Conservation (phyloP, 2,888 invertebrate genomes). For the Steinernema scapterisci region DNA sequence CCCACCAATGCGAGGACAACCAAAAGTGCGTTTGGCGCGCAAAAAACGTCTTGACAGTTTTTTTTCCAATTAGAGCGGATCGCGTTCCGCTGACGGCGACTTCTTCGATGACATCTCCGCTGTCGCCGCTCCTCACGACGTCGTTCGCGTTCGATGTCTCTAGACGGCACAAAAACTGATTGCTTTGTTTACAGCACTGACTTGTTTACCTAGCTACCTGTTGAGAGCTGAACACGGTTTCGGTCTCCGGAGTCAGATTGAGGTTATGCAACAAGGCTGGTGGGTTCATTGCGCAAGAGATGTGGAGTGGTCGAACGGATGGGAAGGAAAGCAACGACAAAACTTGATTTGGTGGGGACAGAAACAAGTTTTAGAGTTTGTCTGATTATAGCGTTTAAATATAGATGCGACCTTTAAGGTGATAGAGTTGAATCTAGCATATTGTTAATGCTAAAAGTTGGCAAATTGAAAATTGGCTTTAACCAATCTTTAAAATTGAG, state of each 20-base stretch:
- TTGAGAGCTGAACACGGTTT: slow-evolving; percentile 17
- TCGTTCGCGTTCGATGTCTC: slow-evolving; percentile 19
- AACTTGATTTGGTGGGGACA: too few relatives aligned
- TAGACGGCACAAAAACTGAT: not conserved
- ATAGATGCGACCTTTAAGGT: too few relatives aligned
- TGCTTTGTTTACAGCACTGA: not conserved
- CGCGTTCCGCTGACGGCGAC: not conserved
- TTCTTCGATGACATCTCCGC: not conserved
- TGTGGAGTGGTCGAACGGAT: too few relatives aligned
- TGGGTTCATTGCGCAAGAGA: not conserved
- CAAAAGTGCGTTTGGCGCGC: slow-evolving; percentile 3
- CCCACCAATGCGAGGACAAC: not conserved
- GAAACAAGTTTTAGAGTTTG: too few relatives aligned
- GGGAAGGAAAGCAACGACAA: too few relatives aligned
- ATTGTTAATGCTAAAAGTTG: too few relatives aligned
- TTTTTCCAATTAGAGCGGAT: slow-evolving; percentile 11
- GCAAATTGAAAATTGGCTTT: too few relatives aligned
- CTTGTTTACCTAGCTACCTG: slow-evolving; percentile 15
- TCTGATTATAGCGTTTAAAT: too few relatives aligned
- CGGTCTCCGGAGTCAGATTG: slow-evolving; percentile 7
- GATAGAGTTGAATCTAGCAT: too few relatives aligned
- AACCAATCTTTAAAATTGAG: too few relatives aligned
- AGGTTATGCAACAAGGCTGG: slow-evolving; percentile 16
- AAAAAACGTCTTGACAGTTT: slow-evolving; percentile 25
- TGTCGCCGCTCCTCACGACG: slow-evolving; percentile 18